Percentiles rank a stretch among this genome's conserved stretches.
phyloP scores from a whole-genome alignment of 2,888 invertebrate genomes.

The Drosophila subsilvestris region DNA sequence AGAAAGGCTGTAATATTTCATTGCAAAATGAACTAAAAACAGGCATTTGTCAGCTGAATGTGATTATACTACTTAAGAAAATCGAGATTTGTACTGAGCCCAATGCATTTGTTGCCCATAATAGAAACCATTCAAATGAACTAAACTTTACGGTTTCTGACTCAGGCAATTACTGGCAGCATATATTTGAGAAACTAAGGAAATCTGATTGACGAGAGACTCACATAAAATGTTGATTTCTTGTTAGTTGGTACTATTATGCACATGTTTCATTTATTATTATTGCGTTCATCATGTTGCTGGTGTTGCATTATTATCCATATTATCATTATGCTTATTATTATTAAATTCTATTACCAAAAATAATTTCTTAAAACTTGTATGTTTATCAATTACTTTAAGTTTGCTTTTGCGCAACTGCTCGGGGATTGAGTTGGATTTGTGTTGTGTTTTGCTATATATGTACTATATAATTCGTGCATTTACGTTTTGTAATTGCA shows the following conservation, averaged over 20 bases:
- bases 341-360: constrained; percentile 81
- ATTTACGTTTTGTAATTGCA: constrained; percentile 30
- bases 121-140: no score
- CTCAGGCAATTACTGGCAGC: no score
- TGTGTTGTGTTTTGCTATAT: constrained; percentile 14
- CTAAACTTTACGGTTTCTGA: no score
- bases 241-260: constrained; percentile 69
- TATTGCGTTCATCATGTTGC: constrained; percentile 71
- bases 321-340: constrained; percentile 69
- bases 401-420: constrained; percentile 56
- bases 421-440: constrained; percentile 46
- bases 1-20: no score
- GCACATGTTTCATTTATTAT: constrained; percentile 78
- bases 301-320: constrained; percentile 64
- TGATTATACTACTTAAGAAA: no score
- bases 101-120: no score
- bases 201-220: neutral
- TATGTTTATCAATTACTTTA: constrained; percentile 69
- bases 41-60: no score
- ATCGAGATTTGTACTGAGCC: no score
- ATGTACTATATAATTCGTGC: constrained; percentile 57
- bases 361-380: constrained; percentile 82
- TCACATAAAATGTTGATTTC: neutral
- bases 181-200: neutral
- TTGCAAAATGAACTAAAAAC: no score